Conservation (phyloP, 2,888 invertebrate species). For the Heliconius hortense region DNA sequence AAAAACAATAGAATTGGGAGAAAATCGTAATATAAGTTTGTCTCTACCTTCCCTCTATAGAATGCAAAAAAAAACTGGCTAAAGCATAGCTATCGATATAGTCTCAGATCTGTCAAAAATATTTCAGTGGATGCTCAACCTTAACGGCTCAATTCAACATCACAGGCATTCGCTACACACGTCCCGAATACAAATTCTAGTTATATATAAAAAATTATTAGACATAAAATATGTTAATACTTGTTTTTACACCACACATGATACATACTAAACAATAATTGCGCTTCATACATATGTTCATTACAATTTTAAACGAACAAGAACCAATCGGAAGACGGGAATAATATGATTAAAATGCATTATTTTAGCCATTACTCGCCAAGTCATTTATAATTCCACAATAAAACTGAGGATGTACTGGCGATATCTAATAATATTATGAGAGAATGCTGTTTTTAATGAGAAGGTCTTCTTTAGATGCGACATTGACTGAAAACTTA, state of each 20-base stretch:
- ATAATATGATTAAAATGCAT: neutral
- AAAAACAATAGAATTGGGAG: too few relatives aligned
- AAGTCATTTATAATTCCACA: neutral
- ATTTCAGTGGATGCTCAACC: conserved; percentile 6
- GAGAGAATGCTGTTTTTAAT: conserved; percentile 10
- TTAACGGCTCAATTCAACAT: conserved; percentile 43
- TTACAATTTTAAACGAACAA: conserved; percentile 18
- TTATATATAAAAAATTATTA: conserved; percentile 25
- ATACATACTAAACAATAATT: conserved; percentile 14
- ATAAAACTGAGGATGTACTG: conserved; percentile 5
- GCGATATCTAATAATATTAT: conserved; percentile 5
- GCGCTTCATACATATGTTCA: conserved; percentile 8
- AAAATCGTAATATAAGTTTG: too few relatives aligned
- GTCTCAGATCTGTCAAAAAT: neutral
- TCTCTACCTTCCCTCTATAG: too few relatives aligned
- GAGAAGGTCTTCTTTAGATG: neutral
- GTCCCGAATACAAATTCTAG: conserved; percentile 26
- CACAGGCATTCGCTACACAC: conserved; percentile 33
- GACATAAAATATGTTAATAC: conserved; percentile 16
- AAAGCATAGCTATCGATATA: too few relatives aligned
- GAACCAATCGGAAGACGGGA: neutral
- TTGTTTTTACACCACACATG: conserved; percentile 8
- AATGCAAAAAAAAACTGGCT: too few relatives aligned
- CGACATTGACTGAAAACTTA: neutral
- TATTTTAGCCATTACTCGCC: conserved; percentile 4